Evolutionary conservation across 2,797 vertebrate genomes (phyloP), one percentile per base, ranked within the genome.

Genomic region (Enoplosus armatus): DNA sequence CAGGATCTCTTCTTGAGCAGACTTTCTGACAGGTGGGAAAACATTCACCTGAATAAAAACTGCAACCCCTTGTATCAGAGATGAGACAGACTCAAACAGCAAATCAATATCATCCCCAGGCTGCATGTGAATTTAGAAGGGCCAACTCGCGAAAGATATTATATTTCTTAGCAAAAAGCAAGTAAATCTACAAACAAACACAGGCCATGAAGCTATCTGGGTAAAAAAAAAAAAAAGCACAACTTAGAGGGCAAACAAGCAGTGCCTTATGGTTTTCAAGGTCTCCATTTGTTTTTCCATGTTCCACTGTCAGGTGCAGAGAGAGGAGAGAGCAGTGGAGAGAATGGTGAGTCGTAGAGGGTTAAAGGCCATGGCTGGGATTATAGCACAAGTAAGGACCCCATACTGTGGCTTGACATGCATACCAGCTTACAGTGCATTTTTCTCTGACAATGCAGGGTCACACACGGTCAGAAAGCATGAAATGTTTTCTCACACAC

Each of bases 221-320:
- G 43, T 63, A 69, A 66, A 72, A 72, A 72, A 66, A 61, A 58
- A 45, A 74, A 75, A 80, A 76, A 77, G 50, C 31, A 77, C 43
- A 90, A 85, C 80, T 90, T 92, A 80, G 93, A 95, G 93, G 94
- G 80, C 92, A 91, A 89, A 94, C 93, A 94, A 88, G 92, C 69
- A 51, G 77, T 75, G 88, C 94, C 93, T 90, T 94, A 94, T 94
- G 93, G 93, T 94, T 94, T 94, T 94, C 93, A 94, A 94, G 92
- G 94, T 94, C 92, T 92, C 93, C 92, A 94, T 95, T 95, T 95
- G 93, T 92, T 95, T 94, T 94, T 91, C 87, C 86, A 14, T 94
- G 94, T 94, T 93, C 85, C 72, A 82, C 91, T 92, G 94, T 93
- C 93, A 95, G 88, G 80, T 82, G 67, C 77, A 37, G 79, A 60